Conservation (phyloP, 1,140 invertebrate genomes). For the Physella acuta region DNA sequence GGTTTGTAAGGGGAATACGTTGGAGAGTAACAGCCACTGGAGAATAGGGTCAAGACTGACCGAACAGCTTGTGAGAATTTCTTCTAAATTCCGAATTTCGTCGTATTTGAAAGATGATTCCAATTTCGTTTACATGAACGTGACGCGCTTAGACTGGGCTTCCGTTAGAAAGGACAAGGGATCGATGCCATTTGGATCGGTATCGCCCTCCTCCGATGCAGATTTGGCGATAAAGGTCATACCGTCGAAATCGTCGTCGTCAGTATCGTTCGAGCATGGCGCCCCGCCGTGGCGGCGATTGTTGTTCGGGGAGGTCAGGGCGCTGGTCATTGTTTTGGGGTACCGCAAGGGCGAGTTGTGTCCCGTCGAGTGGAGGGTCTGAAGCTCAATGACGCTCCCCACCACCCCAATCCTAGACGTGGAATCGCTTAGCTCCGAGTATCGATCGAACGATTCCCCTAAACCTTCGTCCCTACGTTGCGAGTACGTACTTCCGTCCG, state of each 20-base stretch:
- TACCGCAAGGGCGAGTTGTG: not conserved
- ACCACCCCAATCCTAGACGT: slow-evolving; percentile 14
- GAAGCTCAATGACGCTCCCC: slow-evolving; percentile 18
- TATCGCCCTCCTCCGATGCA: not conserved
- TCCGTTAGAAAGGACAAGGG: slow-evolving; percentile 19
- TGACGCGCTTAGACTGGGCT: slow-evolving; percentile 7
- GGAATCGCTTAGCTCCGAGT: slow-evolving; percentile 30
- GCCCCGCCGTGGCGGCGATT: not conserved
- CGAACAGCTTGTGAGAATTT: too few species aligned
- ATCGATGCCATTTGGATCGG: slow-evolving; percentile 2
- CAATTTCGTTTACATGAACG: slow-evolving; percentile 19
- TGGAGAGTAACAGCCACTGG: too few species aligned
- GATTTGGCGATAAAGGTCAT: not conserved
- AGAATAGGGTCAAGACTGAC: too few species aligned
- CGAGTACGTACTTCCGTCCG: not conserved
- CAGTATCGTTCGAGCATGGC: not conserved
- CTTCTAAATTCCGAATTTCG: not conserved
- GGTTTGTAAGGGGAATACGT: too few species aligned
- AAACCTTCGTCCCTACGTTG: slow-evolving; percentile 34
- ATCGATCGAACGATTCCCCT: slow-evolving; percentile 36
- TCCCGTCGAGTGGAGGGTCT: slow-evolving; percentile 3
- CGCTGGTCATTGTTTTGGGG: not conserved
- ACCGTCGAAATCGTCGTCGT: not conserved
- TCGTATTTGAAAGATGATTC: not conserved
- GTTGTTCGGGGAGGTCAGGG: not conserved